A percentile compares a stretch with the other conserved stretches of the same genome.
Evolutionary conservation across 92 coral and sea anemone species (phyloP).

Genomic region (Palythoa grandiflora): DNA sequence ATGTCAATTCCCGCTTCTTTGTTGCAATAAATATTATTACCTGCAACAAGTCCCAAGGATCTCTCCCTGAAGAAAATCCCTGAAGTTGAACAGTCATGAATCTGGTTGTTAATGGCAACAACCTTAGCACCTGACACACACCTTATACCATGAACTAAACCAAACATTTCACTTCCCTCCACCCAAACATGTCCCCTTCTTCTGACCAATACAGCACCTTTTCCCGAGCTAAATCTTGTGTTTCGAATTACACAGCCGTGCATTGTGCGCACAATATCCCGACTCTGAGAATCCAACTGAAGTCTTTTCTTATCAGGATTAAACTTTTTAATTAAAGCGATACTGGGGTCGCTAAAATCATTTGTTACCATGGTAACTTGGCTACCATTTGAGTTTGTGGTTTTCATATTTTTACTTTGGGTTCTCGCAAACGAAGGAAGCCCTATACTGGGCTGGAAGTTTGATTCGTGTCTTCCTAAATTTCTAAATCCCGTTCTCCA

Average conservation of each 20-base stretch:
- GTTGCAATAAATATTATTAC: slow-evolving; percentile 86
- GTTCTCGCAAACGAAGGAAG: slow-evolving; percentile 48
- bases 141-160: slow-evolving; percentile 80
- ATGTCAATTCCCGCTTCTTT: slow-evolving; percentile 96
- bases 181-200: slow-evolving; percentile 96
- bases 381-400: slow-evolving; percentile 47
- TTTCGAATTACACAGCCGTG: slow-evolving; percentile 92
- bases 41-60: slow-evolving; percentile 93
- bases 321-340: slow-evolving; percentile 32
- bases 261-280: slow-evolving; percentile 79
- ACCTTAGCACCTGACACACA: slow-evolving; percentile 88
- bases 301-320: slow-evolving; percentile 58
- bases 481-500: slow-evolving; percentile 48
- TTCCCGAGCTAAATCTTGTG: slow-evolving; percentile 73
- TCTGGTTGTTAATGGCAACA: slow-evolving; percentile 82
- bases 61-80: slow-evolving; percentile 94
- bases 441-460: slow-evolving; percentile 51
- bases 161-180: slow-evolving; percentile 89
- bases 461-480: slow-evolving; percentile 28
- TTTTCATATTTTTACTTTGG: slow-evolving; percentile 43
- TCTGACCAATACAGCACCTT: slow-evolving; percentile 87
- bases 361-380: slow-evolving; percentile 67
- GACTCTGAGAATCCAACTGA: slow-evolving; percentile 71
- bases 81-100: slow-evolving; percentile 91
- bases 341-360: slow-evolving; percentile 56